phyloP scores from a whole-genome alignment of 2,888 invertebrate genomes.

The Seira ritae region DNA sequence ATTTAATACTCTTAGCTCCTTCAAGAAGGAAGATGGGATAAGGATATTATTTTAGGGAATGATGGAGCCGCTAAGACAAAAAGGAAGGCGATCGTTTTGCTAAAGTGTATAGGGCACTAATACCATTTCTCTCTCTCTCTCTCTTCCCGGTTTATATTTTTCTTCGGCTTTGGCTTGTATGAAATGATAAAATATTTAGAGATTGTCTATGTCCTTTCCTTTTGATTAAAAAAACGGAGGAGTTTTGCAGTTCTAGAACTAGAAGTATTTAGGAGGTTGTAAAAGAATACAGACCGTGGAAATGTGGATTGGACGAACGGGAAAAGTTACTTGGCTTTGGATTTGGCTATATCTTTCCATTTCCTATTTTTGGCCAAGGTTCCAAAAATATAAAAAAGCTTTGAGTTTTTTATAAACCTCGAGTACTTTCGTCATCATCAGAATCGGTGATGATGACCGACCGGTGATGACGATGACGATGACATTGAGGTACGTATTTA shows the following conservation, averaged over 20 bases:
- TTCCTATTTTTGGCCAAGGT: background rate
- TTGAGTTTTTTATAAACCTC: background rate
- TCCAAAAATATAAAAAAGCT: background rate
- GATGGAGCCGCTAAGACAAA: background rate
- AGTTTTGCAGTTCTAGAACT: background rate
- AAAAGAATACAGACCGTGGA: background rate
- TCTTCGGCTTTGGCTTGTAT: too few species aligned
- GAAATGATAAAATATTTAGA: conserved; percentile 42
- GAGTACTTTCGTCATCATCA: too few species aligned
- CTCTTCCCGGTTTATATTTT: too few species aligned
- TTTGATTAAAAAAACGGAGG: conserved; percentile 20
- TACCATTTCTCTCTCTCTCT: too few species aligned
- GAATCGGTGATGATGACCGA: too few species aligned
- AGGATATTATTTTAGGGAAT: too few species aligned
- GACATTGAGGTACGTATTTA: too few species aligned
- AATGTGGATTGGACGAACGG: background rate
- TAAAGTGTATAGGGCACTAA: too few species aligned
- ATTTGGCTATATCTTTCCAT: too few species aligned
- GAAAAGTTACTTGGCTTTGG: background rate
- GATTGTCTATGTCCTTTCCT: conserved; percentile 1
- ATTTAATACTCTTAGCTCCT: background rate
- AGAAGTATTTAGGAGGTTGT: background rate
- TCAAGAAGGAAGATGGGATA: background rate
- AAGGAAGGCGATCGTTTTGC: background rate
- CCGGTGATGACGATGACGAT: too few species aligned